Percentiles rank a stretch among this genome's conserved stretches.
Evolutionary conservation across 2,113 vertebrate genomes (phyloP).

Genomic region (Haemorhous mexicanus): DNA sequence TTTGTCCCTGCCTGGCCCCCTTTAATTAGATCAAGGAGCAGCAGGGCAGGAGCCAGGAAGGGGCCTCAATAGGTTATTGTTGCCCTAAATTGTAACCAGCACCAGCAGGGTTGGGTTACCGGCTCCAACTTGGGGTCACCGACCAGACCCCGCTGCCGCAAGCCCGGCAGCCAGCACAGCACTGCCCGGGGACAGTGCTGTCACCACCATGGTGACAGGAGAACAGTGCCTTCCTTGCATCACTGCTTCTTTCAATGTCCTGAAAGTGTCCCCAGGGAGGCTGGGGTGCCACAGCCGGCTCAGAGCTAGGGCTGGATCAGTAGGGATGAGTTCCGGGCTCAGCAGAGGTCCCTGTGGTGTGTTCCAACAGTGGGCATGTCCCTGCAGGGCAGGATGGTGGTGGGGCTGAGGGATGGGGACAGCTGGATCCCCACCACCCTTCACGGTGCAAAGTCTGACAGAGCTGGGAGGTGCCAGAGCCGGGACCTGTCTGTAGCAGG

Average conservation of each 20-base stretch:
- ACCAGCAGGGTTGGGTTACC: conserved; percentile 23
- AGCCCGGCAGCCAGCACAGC: fast-evolving
- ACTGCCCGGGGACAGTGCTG: fast-evolving
- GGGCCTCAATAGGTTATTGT: conserved; percentile 54
- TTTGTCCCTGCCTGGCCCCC: background rate
- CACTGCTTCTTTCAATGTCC: fast-evolving
- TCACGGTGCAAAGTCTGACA: background rate
- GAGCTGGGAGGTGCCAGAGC: background rate
- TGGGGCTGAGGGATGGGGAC: background rate
- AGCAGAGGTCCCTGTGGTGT: fast-evolving
- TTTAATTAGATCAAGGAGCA: conserved; percentile 50
- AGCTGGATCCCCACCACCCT: fast-evolving
- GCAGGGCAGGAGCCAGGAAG: conserved; percentile 46
- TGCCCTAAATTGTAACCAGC: conserved; percentile 67
- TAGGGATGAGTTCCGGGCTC: fast-evolving
- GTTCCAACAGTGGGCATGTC: background rate
- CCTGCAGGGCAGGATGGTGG: background rate
- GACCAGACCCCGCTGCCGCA: background rate
- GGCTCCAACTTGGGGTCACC: background rate
- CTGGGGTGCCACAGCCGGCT: fast-evolving
- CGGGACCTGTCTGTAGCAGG: background rate
- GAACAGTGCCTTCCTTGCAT: background rate
- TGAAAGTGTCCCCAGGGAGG: background rate
- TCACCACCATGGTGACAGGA: fast-evolving
- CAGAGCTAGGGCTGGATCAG: fast-evolving